Percentiles rank a stretch among this genome's conserved stretches.
These are phyloP conservation scores for Pristionchus japonicus DNA, from an alignment of 2,888 invertebrate genomes.

Conservation along the genomic window DNA sequence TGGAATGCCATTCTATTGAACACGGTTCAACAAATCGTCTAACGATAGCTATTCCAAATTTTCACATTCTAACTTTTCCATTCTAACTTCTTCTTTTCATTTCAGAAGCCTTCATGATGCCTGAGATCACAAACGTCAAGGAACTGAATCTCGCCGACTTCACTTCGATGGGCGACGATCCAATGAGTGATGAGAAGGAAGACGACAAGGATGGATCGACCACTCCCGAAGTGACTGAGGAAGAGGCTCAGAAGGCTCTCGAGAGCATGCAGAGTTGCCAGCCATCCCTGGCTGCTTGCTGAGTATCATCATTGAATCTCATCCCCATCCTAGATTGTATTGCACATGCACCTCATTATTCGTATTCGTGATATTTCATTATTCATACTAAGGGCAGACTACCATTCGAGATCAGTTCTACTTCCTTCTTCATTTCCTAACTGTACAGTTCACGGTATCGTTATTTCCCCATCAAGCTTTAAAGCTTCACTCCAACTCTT, in stretches of 20 bases:
- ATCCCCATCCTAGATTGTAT: background rate
- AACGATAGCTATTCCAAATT: too few species aligned
- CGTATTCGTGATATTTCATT: constrained; percentile 21
- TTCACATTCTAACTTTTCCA: background rate
- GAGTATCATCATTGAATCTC: background rate
- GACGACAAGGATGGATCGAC: constrained; percentile 26
- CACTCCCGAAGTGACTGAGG: background rate
- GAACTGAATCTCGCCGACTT: constrained; percentile 31
- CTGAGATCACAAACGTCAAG: constrained; percentile 46
- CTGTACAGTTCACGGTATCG: background rate
- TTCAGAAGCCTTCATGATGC: background rate
- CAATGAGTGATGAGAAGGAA: background rate
- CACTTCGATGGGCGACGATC: background rate
- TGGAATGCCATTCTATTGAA: too few species aligned
- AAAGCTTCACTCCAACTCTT: background rate
- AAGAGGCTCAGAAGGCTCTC: background rate
- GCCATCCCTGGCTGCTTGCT: background rate
- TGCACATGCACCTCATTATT: background rate
- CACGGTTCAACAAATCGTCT: too few species aligned
- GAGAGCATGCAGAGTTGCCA: background rate
- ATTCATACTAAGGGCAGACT: background rate
- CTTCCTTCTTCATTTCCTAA: background rate
- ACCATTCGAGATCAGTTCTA: constrained; percentile 13
- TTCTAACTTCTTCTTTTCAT: too few species aligned
- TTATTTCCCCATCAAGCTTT: background rate